These are phyloP conservation scores for Cranoglanis bouderius DNA, from an alignment of 2,113 vertebrate genomes.

Conservation along the genomic window DNA sequence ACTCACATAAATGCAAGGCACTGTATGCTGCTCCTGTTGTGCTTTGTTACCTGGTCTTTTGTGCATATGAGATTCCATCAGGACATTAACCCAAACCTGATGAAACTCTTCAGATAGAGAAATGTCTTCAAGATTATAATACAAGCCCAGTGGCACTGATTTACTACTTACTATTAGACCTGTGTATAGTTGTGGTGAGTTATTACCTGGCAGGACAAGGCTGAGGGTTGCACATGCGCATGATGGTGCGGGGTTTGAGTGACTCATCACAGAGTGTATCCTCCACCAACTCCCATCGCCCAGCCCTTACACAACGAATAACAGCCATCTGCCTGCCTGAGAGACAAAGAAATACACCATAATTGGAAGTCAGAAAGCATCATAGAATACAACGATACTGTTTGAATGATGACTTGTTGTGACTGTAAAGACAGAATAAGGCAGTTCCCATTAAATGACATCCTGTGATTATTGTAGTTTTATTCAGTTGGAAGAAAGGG, in stretches of 20 bases:
- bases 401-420: neutral
- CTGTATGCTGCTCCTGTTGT: neutral
- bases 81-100: neutral
- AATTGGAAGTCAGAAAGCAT: neutral
- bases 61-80: neutral
- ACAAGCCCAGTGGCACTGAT: neutral
- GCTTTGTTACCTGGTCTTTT: neutral
- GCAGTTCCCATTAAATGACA: neutral
- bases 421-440: neutral
- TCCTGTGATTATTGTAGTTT: neutral
- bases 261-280: slow-evolving; percentile 74
- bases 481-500: neutral
- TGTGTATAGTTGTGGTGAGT: neutral
- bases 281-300: slow-evolving; percentile 72
- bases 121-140: neutral
- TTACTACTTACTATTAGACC: neutral
- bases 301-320: slow-evolving; percentile 79
- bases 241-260: slow-evolving; percentile 77
- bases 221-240: slow-evolving; percentile 76
- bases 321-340: slow-evolving; percentile 85
- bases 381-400: neutral
- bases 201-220: slow-evolving; percentile 85
- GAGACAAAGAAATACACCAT: slow-evolving; percentile 11
- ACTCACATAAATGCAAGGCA: neutral
- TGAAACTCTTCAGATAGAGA: neutral